These are phyloP conservation scores for Drosophila lowei DNA, from an alignment of 1,140 invertebrate genomes.

Conservation along the genomic window DNA sequence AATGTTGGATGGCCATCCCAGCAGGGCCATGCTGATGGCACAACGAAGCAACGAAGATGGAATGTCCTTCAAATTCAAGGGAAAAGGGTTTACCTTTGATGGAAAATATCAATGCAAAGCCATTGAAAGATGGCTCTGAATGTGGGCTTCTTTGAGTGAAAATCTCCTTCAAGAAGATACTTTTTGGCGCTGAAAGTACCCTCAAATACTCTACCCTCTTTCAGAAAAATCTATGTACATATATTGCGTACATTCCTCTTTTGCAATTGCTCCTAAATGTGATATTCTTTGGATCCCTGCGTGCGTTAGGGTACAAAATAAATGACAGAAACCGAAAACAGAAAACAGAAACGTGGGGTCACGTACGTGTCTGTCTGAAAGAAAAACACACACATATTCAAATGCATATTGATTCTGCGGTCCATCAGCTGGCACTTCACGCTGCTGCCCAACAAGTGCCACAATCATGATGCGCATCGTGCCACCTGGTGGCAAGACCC, in stretches of 20 bases:
- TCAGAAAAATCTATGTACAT: conserved; percentile 5
- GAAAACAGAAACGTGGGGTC: conserved; percentile 48
- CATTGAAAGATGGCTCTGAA: too few relatives aligned
- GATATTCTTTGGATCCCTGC: conserved; percentile 12
- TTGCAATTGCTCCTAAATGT: conserved; percentile 38
- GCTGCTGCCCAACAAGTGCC: conserved; percentile 47
- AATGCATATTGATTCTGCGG: conserved; percentile 80
- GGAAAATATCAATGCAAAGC: too few relatives aligned
- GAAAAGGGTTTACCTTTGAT: too few relatives aligned
- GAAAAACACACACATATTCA: too few relatives aligned
- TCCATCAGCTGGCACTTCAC: conserved; percentile 44
- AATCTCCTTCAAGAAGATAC: too few relatives aligned
- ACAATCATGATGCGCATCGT: conserved; percentile 70
- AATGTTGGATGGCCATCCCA: conserved; percentile 42
- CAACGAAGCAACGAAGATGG: neutral
- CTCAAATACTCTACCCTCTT: too few relatives aligned
- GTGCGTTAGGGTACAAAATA: conserved; percentile 28
- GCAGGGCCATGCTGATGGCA: neutral
- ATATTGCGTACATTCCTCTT: conserved; percentile 35
- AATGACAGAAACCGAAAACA: conserved; percentile 34
- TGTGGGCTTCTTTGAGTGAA: too few relatives aligned
- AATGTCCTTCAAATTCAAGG: neutral
- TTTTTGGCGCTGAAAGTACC: too few relatives aligned
- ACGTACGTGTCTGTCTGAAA: conserved; percentile 50
- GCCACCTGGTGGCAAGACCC: conserved; percentile 52